Evolutionary conservation across 2,113 vertebrate genomes (phyloP).

Genomic region (Chauna torquata): DNA sequence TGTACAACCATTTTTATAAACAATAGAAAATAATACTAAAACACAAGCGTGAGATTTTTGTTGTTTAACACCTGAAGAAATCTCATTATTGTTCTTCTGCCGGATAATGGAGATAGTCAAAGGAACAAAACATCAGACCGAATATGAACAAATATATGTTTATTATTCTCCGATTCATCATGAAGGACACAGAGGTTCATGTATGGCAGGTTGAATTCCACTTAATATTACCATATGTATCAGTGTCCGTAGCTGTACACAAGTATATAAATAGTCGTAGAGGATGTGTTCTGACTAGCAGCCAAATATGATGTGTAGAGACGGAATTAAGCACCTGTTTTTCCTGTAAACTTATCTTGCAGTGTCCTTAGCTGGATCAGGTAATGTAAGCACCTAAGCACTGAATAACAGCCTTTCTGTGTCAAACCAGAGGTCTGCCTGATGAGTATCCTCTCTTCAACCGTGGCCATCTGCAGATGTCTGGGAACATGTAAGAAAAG

Average conservation of each 20-base stretch:
- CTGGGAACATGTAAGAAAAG: not conserved
- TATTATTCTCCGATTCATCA: not conserved
- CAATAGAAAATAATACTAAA: not conserved
- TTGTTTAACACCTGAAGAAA: not conserved
- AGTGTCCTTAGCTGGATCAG: not conserved
- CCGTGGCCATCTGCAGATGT: not conserved
- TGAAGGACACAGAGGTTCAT: not conserved
- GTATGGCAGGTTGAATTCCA: not conserved
- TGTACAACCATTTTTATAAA: not conserved
- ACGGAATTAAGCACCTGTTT: not conserved
- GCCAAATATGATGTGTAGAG: not conserved
- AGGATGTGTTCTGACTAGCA: not conserved
- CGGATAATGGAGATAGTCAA: not conserved
- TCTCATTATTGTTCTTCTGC: not conserved
- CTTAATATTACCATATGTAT: fast-evolving
- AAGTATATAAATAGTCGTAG: not conserved
- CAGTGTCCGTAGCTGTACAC: not conserved
- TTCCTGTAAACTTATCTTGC: not conserved
- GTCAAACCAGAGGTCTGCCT: not conserved
- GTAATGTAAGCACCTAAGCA: not conserved
- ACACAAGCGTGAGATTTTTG: not conserved
- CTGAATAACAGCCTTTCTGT: not conserved
- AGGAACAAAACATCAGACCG: not conserved
- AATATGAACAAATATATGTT: not conserved
- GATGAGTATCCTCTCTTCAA: not conserved